Base-by-base conservation (phyloP, 2,113 vertebrate species). In the Microtus montanus region DNA sequence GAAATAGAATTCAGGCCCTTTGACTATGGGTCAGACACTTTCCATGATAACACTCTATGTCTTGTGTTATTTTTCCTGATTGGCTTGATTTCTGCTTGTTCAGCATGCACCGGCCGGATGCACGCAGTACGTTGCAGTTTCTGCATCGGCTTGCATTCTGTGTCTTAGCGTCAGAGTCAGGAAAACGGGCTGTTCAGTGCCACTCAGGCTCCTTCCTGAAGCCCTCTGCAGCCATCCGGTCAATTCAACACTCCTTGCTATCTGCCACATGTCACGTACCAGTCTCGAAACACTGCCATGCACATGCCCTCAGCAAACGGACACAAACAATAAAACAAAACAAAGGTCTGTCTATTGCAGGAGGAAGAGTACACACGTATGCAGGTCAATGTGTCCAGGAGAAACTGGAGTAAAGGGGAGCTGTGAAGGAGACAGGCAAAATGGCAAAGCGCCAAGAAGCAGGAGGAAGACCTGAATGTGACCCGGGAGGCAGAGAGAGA, bases 401-500 rank as follows among this genome's bases (percentile, higher is more conserved):
- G 83, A 44, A 82, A 71, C n/a, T 61, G 49, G 49, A 52, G 89
- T 41, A 85, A 88, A 91, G 63, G 83, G 84, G 79, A 78, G 49
- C 71, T 82, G 0, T 78, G 47, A 89, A 30, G 92, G 73, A 33
- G 35, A 88, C 35, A 87, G 47, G 13, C 85, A 71, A 38, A 8
- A 28, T 17, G 35, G 44, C 88, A 82, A 95, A 95, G 75, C 35
- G 33, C 71, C 63, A 61, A 77, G 61, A 91, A 80, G 24, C 19
- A n/a, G 52, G 58, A 93, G 91, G 58, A 54, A 88, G 70, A 90
- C 64, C 80, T 14, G 88, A 93, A 87, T 90, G 52, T 88, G 52
- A 61, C 13, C 26, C 24, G 4, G 30, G 80, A 90, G 58, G 66
- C 33, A 84, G 71, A 87, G 86, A 52, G 49, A 9, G 15, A 80